These are phyloP conservation scores for Branchellion lobata DNA, from an alignment of 2,888 invertebrate species.

Conservation along the genomic window DNA sequence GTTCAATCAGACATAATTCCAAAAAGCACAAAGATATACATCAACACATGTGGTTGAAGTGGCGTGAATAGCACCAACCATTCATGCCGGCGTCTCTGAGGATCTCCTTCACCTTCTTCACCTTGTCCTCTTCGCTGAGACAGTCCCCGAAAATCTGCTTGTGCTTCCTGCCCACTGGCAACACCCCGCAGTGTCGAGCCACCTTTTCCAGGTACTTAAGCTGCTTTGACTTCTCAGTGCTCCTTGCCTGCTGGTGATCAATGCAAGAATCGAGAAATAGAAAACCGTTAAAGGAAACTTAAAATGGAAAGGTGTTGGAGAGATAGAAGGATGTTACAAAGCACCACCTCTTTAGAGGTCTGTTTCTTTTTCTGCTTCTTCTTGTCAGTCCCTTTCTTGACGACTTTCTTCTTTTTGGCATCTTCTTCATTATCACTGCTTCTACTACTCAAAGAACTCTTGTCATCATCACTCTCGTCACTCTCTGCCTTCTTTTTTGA, in stretches of 20 bases:
- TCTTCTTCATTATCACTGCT: background rate
- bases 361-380: constrained; percentile 16
- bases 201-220: constrained; percentile 48
- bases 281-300: too few relatives aligned
- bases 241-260: constrained; percentile 9
- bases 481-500: too few relatives aligned
- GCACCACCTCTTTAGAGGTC: too few relatives aligned
- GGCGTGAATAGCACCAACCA: too few relatives aligned
- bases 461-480: too few relatives aligned
- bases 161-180: constrained; percentile 42
- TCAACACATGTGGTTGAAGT: too few relatives aligned
- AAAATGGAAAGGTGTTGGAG: too few relatives aligned
- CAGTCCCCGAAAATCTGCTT: constrained; percentile 44
- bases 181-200: constrained; percentile 40
- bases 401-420: background rate
- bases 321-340: too few relatives aligned
- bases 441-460: too few relatives aligned
- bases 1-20: too few relatives aligned
- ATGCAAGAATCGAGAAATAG: too few relatives aligned
- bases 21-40: too few relatives aligned
- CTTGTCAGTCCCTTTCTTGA: constrained; percentile 2
- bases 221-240: constrained; percentile 28
- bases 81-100: constrained; percentile 48
- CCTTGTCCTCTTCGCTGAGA: constrained; percentile 27
- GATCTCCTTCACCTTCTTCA: constrained; percentile 42